Evolutionary conservation across 2,113 vertebrate genomes (phyloP).

Genomic region (Cephalopholis sonnerati): DNA sequence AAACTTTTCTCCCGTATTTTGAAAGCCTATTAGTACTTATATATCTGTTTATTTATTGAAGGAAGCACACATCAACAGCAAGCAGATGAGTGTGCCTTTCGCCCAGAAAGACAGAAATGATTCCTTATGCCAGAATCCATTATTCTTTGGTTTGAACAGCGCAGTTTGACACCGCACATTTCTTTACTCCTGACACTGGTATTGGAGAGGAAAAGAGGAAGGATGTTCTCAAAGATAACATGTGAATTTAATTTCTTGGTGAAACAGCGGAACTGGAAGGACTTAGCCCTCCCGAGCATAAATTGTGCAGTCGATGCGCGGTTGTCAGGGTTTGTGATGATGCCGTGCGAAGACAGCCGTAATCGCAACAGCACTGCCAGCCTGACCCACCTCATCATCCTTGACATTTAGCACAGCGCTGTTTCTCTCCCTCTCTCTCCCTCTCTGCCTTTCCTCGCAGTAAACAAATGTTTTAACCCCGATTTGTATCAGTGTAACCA

Average conservation of each 20-base stretch:
- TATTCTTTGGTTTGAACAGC: slow-evolving; percentile 53
- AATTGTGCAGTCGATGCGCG: slow-evolving; percentile 55
- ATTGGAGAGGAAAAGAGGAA: slow-evolving; percentile 36
- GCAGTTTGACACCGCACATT: slow-evolving; percentile 45
- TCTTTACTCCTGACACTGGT: slow-evolving; percentile 31
- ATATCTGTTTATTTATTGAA: slow-evolving; percentile 35
- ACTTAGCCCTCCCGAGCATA: slow-evolving; percentile 53
- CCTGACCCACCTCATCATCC: slow-evolving; percentile 81
- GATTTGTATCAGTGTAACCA: slow-evolving; percentile 74
- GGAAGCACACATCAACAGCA: slow-evolving; percentile 26
- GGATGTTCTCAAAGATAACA: slow-evolving; percentile 71
- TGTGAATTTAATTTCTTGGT: slow-evolving; percentile 71
- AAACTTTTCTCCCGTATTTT: slow-evolving; percentile 43
- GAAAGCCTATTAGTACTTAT: slow-evolving; percentile 28
- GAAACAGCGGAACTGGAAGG: slow-evolving; percentile 54
- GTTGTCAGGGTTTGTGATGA: slow-evolving; percentile 73
- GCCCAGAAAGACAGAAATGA: slow-evolving; percentile 42
- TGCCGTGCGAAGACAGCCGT: slow-evolving; percentile 60
- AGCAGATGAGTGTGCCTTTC: slow-evolving; percentile 31
- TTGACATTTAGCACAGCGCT: slow-evolving; percentile 78
- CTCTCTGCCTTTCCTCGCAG: slow-evolving; percentile 42
- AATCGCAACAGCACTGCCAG: slow-evolving; percentile 66
- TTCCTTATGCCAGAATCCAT: slow-evolving; percentile 49
- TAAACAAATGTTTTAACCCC: slow-evolving; percentile 78
- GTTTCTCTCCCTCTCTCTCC: slow-evolving; percentile 35